phyloP scores from a whole-genome alignment of 2,797 vertebrate genomes.

The Dromococcyx pavoninus region DNA sequence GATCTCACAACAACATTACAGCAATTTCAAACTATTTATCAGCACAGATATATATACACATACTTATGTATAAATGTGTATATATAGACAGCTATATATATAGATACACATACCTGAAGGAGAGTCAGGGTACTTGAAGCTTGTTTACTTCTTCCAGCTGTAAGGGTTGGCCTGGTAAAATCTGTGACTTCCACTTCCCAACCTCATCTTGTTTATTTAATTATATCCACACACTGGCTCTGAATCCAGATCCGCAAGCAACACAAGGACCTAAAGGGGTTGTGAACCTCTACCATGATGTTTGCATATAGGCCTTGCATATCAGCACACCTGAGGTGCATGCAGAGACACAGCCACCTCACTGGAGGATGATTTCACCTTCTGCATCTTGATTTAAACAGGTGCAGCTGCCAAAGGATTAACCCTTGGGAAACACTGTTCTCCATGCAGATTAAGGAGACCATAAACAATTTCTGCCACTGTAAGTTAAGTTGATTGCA shows the following conservation, averaged over 20 bases:
- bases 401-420: neutral
- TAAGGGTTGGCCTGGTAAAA: neutral
- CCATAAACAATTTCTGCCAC: neutral
- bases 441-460: neutral
- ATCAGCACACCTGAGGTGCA: neutral
- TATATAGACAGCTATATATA: slow-evolving; percentile 13
- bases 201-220: neutral
- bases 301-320: accelerated
- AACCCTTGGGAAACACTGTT: neutral
- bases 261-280: neutral
- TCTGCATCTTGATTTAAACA: neutral
- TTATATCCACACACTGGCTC: accelerated
- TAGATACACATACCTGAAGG: slow-evolving; percentile 36
- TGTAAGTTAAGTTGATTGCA: neutral
- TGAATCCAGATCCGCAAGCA: accelerated
- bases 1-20: neutral
- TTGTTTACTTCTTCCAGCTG: slow-evolving; percentile 26
- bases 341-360: neutral
- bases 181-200: neutral
- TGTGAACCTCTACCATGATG: accelerated
- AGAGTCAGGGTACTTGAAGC: neutral
- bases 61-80: neutral
- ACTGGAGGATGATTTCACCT: neutral
- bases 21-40: neutral
- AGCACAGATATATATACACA: neutral